Evolutionary conservation across 2,113 vertebrate species (phyloP), one percentile per base, ranked within the genome.

Genomic region (Lampris megalopsis): DNA sequence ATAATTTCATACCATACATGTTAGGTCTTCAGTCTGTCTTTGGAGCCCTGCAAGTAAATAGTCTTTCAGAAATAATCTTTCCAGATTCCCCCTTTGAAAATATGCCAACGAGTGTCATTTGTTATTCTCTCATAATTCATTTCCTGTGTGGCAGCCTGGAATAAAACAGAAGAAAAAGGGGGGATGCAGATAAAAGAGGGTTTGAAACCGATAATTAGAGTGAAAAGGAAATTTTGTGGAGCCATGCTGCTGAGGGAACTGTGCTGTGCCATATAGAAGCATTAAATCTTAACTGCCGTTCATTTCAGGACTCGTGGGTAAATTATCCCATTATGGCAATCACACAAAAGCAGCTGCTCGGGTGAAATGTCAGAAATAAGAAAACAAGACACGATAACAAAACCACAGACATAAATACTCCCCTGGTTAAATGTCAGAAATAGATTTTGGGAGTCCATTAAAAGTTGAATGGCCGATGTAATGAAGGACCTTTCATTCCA

Each of bases 141-240:
- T 94, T 94, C 86, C 92, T 93, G 89, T 91, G 90, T 92, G 85
- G 93, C 90, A 92, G 77, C 71, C 85, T 92, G 90, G 88, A 90
- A 82, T 87, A 88, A 84, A 85, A 71, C 38, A 38, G 57, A 74
- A 54, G 1, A 70, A 80, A 77, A 61, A n/a, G 41, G 47, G 58
- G 53, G 47, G 70, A 73, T 35, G 73, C 47, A 78, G 70, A 84
- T 71, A 63, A 74, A 76, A 82, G 77, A 83, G 70, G 67, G 60
- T 40, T 47, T 45, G 77, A 87, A 48, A 86, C 66, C 63, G 66
- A 83, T 73, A 87, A 88, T 85, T 83, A 87, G 61, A 71, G 57
- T 83, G 71, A 82, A 83, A 76, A 81, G 72, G 78, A 82, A 88
- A 88, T 88, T 91, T 90, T 79, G 78, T 82, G 64, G 52, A 71